A percentile compares a stretch with the other conserved stretches of the same genome.
Evolutionary conservation across 2,888 invertebrate genomes (phyloP).

Genomic region (Eristalis arbustorum): DNA sequence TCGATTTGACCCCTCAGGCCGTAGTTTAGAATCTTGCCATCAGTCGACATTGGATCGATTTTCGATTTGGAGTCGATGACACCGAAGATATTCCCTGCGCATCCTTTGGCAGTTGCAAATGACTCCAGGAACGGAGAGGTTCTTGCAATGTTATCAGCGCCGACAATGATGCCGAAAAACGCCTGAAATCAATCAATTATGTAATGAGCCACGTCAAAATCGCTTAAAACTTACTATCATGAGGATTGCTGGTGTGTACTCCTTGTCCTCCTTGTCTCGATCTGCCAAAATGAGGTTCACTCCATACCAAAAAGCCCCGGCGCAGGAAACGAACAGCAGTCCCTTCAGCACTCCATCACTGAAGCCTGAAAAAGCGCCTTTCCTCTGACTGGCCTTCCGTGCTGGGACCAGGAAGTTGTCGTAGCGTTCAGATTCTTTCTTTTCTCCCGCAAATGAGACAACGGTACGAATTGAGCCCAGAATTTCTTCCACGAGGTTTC

Average conservation of each 20-base stretch:
- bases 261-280: conserved; percentile 82
- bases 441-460: conserved; percentile 89
- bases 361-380: conserved; percentile 86
- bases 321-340: conserved; percentile 87
- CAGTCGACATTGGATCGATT: conserved; percentile 86
- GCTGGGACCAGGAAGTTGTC: conserved; percentile 83
- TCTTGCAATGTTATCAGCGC: conserved; percentile 89
- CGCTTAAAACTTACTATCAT: conserved; percentile 84
- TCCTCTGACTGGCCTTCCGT: conserved; percentile 83
- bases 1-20: conserved; percentile 85
- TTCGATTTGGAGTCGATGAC: conserved; percentile 87
- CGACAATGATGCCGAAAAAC: conserved; percentile 89
- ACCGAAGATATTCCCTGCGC: conserved; percentile 87
- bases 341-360: conserved; percentile 88
- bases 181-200: conserved; percentile 72
- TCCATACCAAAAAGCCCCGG: conserved; percentile 91
- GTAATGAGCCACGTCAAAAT: neutral
- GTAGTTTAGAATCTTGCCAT: conserved; percentile 83
- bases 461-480: conserved; percentile 88
- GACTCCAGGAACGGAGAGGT: conserved; percentile 89
- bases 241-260: conserved; percentile 86
- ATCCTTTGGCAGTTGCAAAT: conserved; percentile 86
- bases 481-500: conserved; percentile 89
- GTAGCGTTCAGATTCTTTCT: conserved; percentile 86
- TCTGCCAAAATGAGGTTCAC: conserved; percentile 86